These are phyloP conservation scores for Neofelis nebulosa DNA, from an alignment of 2,113 vertebrate species.

Conservation along the genomic window DNA sequence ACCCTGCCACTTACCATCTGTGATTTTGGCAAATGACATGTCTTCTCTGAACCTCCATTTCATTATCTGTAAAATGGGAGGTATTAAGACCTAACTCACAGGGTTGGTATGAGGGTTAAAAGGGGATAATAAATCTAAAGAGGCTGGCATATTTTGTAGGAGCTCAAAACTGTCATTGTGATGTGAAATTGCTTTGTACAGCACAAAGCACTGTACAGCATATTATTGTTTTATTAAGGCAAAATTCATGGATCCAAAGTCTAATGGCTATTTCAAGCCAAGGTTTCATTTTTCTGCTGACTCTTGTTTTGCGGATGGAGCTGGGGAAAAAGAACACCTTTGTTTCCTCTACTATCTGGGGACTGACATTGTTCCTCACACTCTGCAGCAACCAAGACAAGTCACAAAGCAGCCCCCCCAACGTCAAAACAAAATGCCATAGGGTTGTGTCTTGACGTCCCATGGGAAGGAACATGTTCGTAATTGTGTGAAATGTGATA, in stretches of 20 bases:
- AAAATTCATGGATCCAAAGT: constrained; percentile 45
- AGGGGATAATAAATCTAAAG: background rate
- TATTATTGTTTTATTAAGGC: constrained; percentile 59
- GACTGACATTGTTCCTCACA: background rate
- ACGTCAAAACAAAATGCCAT: background rate
- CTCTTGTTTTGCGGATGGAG: background rate
- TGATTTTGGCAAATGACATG: background rate
- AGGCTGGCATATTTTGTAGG: background rate
- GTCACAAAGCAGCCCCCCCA: background rate
- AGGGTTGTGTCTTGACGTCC: background rate
- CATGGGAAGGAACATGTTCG: background rate
- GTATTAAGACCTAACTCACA: background rate
- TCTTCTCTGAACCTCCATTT: background rate
- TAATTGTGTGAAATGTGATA: background rate
- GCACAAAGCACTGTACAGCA: background rate
- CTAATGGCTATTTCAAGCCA: constrained; percentile 44
- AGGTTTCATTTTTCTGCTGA: constrained; percentile 49
- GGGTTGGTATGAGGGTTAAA: background rate
- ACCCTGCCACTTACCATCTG: background rate
- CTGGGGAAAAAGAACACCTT: background rate
- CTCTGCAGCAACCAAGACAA: background rate
- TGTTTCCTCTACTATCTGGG: background rate
- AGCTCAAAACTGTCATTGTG: background rate
- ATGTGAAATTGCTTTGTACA: constrained; percentile 37
- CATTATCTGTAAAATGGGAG: constrained; percentile 37